phyloP scores from a whole-genome alignment of 2,888 invertebrate species.

The Microplitis deprimator region DNA sequence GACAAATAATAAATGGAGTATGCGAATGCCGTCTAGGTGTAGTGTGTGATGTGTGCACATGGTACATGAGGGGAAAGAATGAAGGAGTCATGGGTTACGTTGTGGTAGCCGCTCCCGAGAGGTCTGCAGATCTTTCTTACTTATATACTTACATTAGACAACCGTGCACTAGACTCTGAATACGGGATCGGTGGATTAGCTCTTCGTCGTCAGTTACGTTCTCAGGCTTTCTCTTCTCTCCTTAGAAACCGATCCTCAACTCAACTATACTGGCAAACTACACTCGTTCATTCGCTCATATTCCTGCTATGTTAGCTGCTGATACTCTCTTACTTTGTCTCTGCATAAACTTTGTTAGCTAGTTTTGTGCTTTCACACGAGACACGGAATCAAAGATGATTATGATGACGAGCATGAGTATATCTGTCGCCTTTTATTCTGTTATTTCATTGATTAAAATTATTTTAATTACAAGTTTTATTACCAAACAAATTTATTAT shows the following conservation, averaged over 20 bases:
- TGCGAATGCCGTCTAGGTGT: background rate
- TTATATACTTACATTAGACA: conserved; percentile 17
- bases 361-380: conserved; percentile 66
- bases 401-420: conserved; percentile 21
- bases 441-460: background rate
- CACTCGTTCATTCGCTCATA: background rate
- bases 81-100: conserved; percentile 46
- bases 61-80: conserved; percentile 13
- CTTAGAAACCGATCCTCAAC: conserved; percentile 64
- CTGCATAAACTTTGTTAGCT: background rate
- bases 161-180: conserved; percentile 35
- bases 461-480: background rate
- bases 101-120: conserved; percentile 50
- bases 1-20: background rate
- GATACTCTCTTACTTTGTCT: conserved; percentile 20
- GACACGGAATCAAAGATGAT: conserved; percentile 46
- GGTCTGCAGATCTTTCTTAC: conserved; percentile 33
- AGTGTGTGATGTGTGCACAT: background rate
- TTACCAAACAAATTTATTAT: too few species aligned
- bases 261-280: conserved; percentile 30
- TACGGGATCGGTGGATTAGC: conserved; percentile 45
- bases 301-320: background rate
- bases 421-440: conserved; percentile 17
- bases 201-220: conserved; percentile 60
- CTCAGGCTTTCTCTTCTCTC: conserved; percentile 72